Conservation (phyloP, 2,113 vertebrate species). For the Puntigrus tetrazona region DNA sequence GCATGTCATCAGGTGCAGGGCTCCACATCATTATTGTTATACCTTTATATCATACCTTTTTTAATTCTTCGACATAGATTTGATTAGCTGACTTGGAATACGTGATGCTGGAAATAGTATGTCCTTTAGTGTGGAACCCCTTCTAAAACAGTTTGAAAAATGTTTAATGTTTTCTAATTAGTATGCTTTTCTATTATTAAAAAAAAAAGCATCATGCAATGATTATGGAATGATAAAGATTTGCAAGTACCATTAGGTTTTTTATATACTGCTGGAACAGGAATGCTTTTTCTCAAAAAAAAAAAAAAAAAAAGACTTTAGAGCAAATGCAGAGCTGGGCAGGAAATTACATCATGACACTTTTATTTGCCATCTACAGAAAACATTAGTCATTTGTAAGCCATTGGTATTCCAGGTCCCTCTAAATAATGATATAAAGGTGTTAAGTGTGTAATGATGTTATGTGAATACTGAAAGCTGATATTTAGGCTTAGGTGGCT, state of each 20-base stretch:
- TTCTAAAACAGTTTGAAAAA: neutral
- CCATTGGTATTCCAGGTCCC: neutral
- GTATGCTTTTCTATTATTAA: neutral
- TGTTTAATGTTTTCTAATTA: neutral
- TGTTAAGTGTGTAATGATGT: slow-evolving; percentile 45
- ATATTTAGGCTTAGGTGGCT: slow-evolving; percentile 45
- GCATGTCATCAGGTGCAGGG: neutral
- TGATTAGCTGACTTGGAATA: neutral
- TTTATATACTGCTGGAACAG: neutral
- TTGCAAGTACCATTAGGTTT: neutral
- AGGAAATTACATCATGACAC: slow-evolving; percentile 30
- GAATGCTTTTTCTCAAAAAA: slow-evolving; percentile 3
- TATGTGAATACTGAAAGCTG: slow-evolving; percentile 40
- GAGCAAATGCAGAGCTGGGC: no score
- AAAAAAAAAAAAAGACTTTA: no score
- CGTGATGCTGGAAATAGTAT: neutral
- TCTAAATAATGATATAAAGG: slow-evolving; percentile 43
- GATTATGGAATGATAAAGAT: neutral
- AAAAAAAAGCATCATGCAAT: neutral
- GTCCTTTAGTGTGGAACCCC: neutral
- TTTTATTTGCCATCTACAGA: slow-evolving; percentile 37
- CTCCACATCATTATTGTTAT: no score
- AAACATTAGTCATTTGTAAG: slow-evolving; percentile 20
- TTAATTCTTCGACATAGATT: neutral
- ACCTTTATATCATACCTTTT: neutral